Evolutionary conservation across 2,797 vertebrate species (phyloP), one percentile per base, ranked within the genome.

Genomic region (Notolepis coatsorum): DNA sequence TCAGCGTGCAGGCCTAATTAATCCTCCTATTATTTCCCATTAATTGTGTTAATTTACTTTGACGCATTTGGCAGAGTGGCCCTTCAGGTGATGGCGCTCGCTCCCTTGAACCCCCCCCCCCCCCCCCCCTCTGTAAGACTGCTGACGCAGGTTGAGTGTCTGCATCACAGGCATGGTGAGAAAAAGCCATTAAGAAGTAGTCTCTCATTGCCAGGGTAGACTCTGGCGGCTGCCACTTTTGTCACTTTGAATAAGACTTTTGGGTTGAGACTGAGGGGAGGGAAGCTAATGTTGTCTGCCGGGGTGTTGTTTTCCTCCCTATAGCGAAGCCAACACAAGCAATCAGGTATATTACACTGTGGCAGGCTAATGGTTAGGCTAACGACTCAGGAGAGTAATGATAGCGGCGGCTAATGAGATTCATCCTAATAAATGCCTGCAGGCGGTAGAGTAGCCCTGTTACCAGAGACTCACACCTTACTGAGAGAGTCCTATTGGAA

Each of bases 11-110:
- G 25, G 39, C 35, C 55, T 63, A 55, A 65, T 77, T 75, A 79
- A 69, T 71, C 68, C 59, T 50, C 65, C 27, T 42, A 64, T 68
- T 66, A 73, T 72, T 81, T 59, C 64, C 61, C 53, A 75, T 73
- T 66, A 69, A 77, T 57, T 43, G 39, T 41, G 42, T 63, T 66
- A 45, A 62, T 64, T 69, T 56, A 48, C 43, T 53, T 63, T 61
- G 56, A 74, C 48, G 42, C n/a, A 39, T 49, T 48, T 58, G 54
- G 58, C 50, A 59, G 46, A 35, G 37, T 13, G 20, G 27, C 58
- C 62, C 59, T 60, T 45, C 15, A 15, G 56, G 58, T 49, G 8
- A 41, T 7, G 30, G 58, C 17, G 50, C 50, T 58, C 15, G 4
- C 13, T n/a, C n/a, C n/a, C n/a, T n/a, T n/a, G n/a, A n/a, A n/a